A percentile compares a stretch with the other conserved stretches of the same genome.
phyloP scores from a whole-genome alignment of 2,797 vertebrate genomes.

The Betta splendens region DNA sequence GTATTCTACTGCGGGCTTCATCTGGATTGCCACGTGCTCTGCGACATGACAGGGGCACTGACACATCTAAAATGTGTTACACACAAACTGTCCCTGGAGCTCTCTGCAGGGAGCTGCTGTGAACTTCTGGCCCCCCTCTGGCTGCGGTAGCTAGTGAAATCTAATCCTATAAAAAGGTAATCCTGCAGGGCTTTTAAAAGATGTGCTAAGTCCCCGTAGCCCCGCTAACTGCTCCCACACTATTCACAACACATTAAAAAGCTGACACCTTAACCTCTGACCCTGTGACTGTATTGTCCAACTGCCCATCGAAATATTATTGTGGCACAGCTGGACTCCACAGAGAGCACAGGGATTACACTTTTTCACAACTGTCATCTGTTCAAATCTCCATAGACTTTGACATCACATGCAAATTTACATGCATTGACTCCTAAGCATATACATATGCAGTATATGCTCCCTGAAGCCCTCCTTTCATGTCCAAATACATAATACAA shows the following conservation, averaged over 20 bases:
- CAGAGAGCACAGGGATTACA: slow-evolving; percentile 53
- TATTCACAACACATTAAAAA: slow-evolving; percentile 55
- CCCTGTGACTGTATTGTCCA: slow-evolving; percentile 31
- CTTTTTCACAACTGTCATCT: slow-evolving; percentile 31
- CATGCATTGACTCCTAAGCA: not conserved
- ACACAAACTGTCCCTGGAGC: slow-evolving; percentile 9
- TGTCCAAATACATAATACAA: slow-evolving; percentile 14
- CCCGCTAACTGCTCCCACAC: slow-evolving; percentile 32
- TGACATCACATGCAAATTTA: slow-evolving; percentile 4
- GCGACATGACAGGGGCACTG: slow-evolving; percentile 9
- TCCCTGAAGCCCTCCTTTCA: slow-evolving; percentile 5
- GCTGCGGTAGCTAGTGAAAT: slow-evolving; percentile 40
- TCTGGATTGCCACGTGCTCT: not conserved
- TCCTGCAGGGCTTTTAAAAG: slow-evolving; percentile 46
- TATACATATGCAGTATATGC: not conserved
- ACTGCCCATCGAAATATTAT: slow-evolving; percentile 45
- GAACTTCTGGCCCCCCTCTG: slow-evolving; percentile 18
- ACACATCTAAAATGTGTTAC: slow-evolving; percentile 11
- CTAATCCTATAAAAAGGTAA: slow-evolving; percentile 62
- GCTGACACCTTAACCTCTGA: slow-evolving; percentile 56
- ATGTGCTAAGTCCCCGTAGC: slow-evolving; percentile 57
- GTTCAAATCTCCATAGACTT: slow-evolving; percentile 33
- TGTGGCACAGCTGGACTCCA: slow-evolving; percentile 51
- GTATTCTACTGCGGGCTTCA: not conserved
- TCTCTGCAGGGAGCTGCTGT: slow-evolving; percentile 27